Evolutionary conservation across 2,113 vertebrate genomes (phyloP).

Genomic region (Ranitomeya imitator): DNA sequence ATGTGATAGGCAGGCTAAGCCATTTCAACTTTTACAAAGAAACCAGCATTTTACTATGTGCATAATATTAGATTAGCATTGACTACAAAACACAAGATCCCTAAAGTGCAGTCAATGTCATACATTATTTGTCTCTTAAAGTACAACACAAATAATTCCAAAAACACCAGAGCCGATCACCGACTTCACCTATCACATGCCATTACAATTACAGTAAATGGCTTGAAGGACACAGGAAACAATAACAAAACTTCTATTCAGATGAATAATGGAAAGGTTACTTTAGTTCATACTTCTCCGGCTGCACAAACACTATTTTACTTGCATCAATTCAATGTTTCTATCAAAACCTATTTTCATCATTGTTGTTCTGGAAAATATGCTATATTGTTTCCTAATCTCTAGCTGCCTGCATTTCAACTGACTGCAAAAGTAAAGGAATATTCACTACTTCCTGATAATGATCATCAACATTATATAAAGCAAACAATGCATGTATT

Average conservation of each 20-base stretch:
- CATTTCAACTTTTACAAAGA: neutral
- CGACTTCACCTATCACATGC: neutral
- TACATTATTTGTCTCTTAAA: neutral
- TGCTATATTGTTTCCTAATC: neutral
- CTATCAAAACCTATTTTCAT: neutral
- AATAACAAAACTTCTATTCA: neutral
- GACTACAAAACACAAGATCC: neutral
- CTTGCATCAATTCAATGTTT: conserved; percentile 21
- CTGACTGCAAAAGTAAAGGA: neutral
- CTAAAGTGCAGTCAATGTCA: neutral
- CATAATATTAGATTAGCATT: neutral
- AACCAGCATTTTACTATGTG: neutral
- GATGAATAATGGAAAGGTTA: conserved; percentile 8
- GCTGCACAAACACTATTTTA: conserved; percentile 17
- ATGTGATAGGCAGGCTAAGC: neutral
- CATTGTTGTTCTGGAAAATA: neutral
- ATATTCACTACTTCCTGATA: neutral
- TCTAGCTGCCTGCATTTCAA: neutral
- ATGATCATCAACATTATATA: neutral
- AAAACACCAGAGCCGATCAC: neutral
- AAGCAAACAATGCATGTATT: too few relatives aligned
- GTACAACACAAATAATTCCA: neutral
- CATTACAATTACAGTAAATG: neutral
- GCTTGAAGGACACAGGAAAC: neutral
- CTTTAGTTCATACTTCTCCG: neutral